Conservation (phyloP, 2,888 invertebrate species). For the Andrena hattorfiana region DNA sequence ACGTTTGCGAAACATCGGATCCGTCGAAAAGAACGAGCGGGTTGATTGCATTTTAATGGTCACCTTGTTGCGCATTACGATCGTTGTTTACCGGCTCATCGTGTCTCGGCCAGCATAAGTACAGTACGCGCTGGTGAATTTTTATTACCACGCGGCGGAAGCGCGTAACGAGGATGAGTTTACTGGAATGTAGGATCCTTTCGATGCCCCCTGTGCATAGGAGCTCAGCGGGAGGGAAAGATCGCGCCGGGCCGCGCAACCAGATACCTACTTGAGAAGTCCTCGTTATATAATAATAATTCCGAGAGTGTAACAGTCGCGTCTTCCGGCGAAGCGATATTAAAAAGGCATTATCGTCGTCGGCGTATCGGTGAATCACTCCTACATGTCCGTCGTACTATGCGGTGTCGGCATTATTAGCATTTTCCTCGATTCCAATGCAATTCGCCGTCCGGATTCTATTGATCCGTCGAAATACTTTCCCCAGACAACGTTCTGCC, state of each 20-base stretch:
- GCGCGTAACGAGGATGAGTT: conserved; percentile 47
- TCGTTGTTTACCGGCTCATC: conserved; percentile 29
- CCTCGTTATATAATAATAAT: conserved; percentile 66
- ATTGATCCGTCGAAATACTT: conserved; percentile 57
- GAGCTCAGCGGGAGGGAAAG: conserved; percentile 9
- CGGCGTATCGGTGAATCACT: conserved; percentile 66
- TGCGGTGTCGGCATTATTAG: conserved; percentile 64
- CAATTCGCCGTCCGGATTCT: conserved; percentile 49
- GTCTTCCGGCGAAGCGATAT: conserved; percentile 57
- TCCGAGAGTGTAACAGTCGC: conserved; percentile 59
- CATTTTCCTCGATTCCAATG: conserved; percentile 49
- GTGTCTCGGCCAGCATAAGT: background rate
- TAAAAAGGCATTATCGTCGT: conserved; percentile 70
- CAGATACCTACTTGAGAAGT: conserved; percentile 69
- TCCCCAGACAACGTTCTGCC: conserved; percentile 3
- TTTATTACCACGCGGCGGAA: conserved; percentile 18
- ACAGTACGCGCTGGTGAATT: background rate
- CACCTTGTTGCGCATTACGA: conserved; percentile 9
- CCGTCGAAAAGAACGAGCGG: background rate
- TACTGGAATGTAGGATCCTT: conserved; percentile 47
- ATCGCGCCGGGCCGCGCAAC: conserved; percentile 52
- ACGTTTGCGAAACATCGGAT: conserved; percentile 14
- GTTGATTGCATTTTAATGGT: conserved; percentile 51
- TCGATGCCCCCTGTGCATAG: conserved; percentile 37
- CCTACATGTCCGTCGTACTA: conserved; percentile 62